Evolutionary conservation across 2,797 vertebrate species (phyloP).

Genomic region (Urophycis tenuis): DNA sequence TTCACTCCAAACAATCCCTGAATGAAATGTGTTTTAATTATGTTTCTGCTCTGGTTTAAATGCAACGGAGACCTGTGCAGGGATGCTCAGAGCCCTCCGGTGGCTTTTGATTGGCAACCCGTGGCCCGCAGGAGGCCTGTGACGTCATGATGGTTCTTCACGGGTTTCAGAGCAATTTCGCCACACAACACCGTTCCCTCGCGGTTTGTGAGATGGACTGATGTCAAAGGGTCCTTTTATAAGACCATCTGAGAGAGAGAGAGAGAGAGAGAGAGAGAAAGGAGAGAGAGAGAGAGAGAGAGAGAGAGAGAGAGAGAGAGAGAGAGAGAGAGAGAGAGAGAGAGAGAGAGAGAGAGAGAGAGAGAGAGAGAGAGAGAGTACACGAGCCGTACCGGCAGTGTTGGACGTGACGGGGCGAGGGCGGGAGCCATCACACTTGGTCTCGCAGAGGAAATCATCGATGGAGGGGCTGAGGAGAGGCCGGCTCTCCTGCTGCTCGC

Average conservation of each 20-base stretch:
- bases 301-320: background rate
- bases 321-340: too few relatives aligned
- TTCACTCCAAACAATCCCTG: background rate
- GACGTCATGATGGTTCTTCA: too few relatives aligned
- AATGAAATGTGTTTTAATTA: background rate
- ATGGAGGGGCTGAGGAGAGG: conserved; percentile 97
- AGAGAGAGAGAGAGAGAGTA: conserved; percentile 7
- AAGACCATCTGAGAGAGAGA: too few relatives aligned
- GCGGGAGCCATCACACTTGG: conserved; percentile 84
- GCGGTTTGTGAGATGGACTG: too few relatives aligned
- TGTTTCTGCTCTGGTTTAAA: background rate
- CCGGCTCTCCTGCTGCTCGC: conserved; percentile 97
- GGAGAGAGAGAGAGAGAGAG: conserved; percentile 8
- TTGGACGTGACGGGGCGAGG: conserved; percentile 94
- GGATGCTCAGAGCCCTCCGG: too few relatives aligned
- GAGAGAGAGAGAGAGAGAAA: background rate
- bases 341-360: background rate
- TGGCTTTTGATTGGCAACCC: too few relatives aligned
- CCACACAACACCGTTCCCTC: too few relatives aligned
- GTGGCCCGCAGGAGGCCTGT: too few relatives aligned
- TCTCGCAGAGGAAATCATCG: conserved; percentile 97
- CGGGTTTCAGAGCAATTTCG: too few relatives aligned
- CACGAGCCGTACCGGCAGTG: conserved; percentile 77
- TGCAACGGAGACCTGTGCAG: background rate
- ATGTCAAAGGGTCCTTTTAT: too few relatives aligned